A percentile compares a stretch with the other conserved stretches of the same genome.
Conservation (phyloP, 2,113 vertebrate genomes). For the Anhinga anhinga region DNA sequence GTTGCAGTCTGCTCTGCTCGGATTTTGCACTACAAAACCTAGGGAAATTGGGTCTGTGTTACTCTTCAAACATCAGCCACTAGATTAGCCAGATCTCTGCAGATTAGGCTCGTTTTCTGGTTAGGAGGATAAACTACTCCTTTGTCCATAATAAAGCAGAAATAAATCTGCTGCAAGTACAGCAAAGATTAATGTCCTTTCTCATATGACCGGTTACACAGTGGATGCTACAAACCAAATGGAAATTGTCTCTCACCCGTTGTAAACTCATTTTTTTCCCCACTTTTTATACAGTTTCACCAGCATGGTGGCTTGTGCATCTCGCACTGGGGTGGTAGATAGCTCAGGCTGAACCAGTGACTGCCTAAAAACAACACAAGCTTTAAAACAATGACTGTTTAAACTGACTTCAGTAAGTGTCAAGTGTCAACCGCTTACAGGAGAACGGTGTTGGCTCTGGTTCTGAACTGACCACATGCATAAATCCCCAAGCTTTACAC, state of each 20-base stretch:
- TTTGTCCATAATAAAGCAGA: background rate
- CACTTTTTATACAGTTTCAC: background rate
- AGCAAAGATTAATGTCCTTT: slow-evolving; percentile 5
- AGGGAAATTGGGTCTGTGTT: background rate
- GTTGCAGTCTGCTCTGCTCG: background rate
- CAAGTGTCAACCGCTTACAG: slow-evolving; percentile 23
- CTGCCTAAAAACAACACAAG: slow-evolving; percentile 9
- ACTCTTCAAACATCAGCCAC: background rate
- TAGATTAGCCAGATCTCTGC: slow-evolving; percentile 40
- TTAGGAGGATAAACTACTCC: background rate
- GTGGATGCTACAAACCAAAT: background rate
- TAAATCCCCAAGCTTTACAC: background rate
- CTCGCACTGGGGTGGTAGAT: background rate
- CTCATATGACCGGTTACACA: background rate
- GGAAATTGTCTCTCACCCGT: background rate
- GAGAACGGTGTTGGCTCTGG: slow-evolving; percentile 28
- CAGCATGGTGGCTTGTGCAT: background rate
- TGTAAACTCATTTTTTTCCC: background rate
- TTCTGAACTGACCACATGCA: background rate
- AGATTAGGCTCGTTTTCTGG: slow-evolving; percentile 43
- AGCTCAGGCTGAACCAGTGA: background rate
- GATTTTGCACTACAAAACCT: background rate
- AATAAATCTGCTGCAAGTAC: background rate
- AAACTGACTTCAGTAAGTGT: slow-evolving; percentile 28
- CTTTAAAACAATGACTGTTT: slow-evolving; percentile 38